A percentile compares a stretch with the other conserved stretches of the same genome.
These are phyloP conservation scores for Harmothoe impar DNA, from an alignment of 2,888 invertebrate species.

Conservation along the genomic window DNA sequence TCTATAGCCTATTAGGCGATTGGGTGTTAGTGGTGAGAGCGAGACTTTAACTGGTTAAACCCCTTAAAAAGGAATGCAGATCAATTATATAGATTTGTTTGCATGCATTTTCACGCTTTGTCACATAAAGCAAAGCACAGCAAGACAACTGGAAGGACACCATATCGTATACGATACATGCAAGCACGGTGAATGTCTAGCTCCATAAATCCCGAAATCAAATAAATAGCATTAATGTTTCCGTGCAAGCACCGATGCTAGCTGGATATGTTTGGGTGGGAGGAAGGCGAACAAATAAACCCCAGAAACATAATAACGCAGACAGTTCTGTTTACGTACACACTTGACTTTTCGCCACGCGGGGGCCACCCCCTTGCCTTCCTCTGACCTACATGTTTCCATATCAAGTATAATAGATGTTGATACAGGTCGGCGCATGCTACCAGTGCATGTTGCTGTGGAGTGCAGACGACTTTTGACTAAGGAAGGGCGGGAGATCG, in stretches of 20 bases:
- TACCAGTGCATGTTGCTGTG: not conserved
- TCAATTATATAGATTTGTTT: too few relatives aligned
- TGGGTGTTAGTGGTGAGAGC: too few relatives aligned
- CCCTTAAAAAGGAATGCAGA: too few relatives aligned
- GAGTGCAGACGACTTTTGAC: too few relatives aligned
- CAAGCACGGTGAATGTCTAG: too few relatives aligned
- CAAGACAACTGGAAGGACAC: too few relatives aligned
- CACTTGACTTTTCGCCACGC: not conserved
- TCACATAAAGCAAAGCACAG: too few relatives aligned
- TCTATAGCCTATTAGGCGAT: too few relatives aligned
- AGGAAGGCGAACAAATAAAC: not conserved
- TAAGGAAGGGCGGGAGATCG: not conserved
- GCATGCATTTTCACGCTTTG: too few relatives aligned
- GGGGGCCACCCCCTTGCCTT: not conserved
- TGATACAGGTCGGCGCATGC: conserved; percentile 21
- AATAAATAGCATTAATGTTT: not conserved
- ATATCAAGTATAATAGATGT: conserved; percentile 7
- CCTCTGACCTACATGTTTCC: conserved; percentile 28
- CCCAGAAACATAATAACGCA: not conserved
- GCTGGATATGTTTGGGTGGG: not conserved
- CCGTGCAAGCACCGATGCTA: not conserved
- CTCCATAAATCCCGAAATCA: not conserved
- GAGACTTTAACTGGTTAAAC: too few relatives aligned
- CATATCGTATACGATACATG: too few relatives aligned
- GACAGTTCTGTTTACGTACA: not conserved